Base-by-base conservation (phyloP, 2,888 invertebrate species). In the Colletes collaris region DNA sequence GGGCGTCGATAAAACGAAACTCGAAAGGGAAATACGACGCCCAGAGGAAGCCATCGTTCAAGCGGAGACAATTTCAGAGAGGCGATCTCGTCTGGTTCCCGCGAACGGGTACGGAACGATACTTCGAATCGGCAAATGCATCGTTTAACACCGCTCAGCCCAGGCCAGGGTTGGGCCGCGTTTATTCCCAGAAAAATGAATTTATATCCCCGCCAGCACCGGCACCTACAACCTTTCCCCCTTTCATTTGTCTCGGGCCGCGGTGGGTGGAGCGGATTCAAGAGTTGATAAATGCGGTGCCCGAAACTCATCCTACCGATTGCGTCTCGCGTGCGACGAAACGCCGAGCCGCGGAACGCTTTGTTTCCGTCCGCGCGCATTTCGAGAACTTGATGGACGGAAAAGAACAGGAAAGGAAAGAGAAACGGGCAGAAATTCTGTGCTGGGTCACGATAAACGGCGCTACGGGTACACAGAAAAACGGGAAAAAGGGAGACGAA, bases 221-320 rank as follows among this genome's bases (percentile, higher is more conserved):
- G 58, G 68, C 69, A 63, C 79, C 64, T 73, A 79, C 68, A 77
- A 79, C 64, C 67, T 56, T 49, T 40, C 49, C 50, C 67, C 46
- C 67, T 69, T 83, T 83, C 82, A 82, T 83, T 79, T 76, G 82
- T 82, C 77, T 76, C 73, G n/a, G 37, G 52, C 40, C 60, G 27
- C 16, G 59, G 59, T 60, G 76, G 82, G 71, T 63, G 76, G 70
- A 69, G 74, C 64, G 58, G 72, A 66, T 68, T 50, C 81, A 55
- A 60, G 73, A 73, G 79, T 86, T 87, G 89, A 89, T 88, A 88
- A 89, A 89, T 89, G 89, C 81, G 78, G 67, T 66, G 83, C 76
- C 62, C 72, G 81, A 84, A 84, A 84, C 82, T 87, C 88, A 87
- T 87, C 85, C 86, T 70, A 71, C 80, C 85, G 84, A 89, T 88